Evolutionary conservation across 2,888 invertebrate species (phyloP).

Genomic region (Drosophila parthenogenetica): DNA sequence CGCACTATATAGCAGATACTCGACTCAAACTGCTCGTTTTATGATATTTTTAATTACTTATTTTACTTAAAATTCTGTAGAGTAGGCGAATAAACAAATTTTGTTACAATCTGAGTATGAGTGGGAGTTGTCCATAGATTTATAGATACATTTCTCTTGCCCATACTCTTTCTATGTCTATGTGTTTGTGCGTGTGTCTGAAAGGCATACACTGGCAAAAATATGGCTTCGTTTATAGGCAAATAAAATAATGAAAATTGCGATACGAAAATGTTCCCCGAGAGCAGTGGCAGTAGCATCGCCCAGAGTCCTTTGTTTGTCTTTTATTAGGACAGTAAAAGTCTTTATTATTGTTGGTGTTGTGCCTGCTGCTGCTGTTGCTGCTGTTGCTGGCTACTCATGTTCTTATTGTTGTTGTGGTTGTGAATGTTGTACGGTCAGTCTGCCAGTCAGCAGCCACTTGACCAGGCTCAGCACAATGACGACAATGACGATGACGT

Average conservation of each 20-base stretch:
- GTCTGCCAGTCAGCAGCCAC: slow-evolving; percentile 55
- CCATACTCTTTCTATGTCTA: slow-evolving; percentile 8
- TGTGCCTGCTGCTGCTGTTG: slow-evolving; percentile 46
- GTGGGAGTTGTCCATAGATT: slow-evolving; percentile 41
- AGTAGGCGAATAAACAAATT: slow-evolving; percentile 69
- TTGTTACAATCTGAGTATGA: slow-evolving; percentile 27
- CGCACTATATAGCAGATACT: neutral
- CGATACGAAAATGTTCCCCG: slow-evolving; percentile 74
- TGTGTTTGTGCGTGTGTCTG: slow-evolving; percentile 25
- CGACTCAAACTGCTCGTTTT: slow-evolving; percentile 50
- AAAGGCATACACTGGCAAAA: slow-evolving; percentile 61
- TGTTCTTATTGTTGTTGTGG: slow-evolving; percentile 44
- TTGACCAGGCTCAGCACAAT: slow-evolving; percentile 70
- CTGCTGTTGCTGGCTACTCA: slow-evolving; percentile 19
- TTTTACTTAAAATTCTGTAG: slow-evolving; percentile 66
- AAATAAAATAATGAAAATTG: slow-evolving; percentile 85
- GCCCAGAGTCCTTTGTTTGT: slow-evolving; percentile 79
- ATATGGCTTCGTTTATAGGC: slow-evolving; percentile 83
- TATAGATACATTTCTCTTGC: slow-evolving; percentile 43
- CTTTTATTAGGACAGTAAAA: slow-evolving; percentile 84
- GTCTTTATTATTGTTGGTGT: slow-evolving; percentile 74
- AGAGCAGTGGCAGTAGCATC: slow-evolving; percentile 31
- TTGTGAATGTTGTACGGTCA: slow-evolving; percentile 34
- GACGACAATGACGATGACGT: slow-evolving; percentile 72
- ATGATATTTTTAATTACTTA: slow-evolving; percentile 78